phyloP scores from a whole-genome alignment of 1,140 invertebrate genomes.

The Hyphantria cunea region DNA sequence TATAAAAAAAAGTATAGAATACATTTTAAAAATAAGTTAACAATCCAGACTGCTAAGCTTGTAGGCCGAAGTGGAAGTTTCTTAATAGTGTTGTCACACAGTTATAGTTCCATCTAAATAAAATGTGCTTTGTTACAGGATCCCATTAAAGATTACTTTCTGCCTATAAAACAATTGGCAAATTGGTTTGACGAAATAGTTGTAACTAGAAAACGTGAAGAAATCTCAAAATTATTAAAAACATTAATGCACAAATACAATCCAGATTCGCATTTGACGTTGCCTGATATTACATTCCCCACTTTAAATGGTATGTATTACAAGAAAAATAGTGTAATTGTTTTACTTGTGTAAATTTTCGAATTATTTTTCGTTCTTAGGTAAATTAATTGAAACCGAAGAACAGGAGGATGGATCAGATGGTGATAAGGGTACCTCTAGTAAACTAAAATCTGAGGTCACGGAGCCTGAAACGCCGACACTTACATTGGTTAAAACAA shows the following conservation, averaged over 20 bases:
- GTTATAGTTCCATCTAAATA: neutral
- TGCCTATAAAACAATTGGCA: constrained; percentile 89
- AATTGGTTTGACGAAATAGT: constrained; percentile 91
- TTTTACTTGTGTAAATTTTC: neutral
- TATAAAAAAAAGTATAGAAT: too few relatives aligned
- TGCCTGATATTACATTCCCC: constrained; percentile 86
- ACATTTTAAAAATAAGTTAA: too few relatives aligned
- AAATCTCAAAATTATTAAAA: constrained; percentile 89
- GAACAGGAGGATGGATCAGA: constrained; percentile 67
- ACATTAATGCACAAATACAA: constrained; percentile 85
- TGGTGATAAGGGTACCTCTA: constrained; percentile 65
- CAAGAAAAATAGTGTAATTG: neutral
- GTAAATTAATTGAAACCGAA: constrained; percentile 76
- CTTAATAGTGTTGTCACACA: too few relatives aligned
- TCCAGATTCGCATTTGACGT: constrained; percentile 79
- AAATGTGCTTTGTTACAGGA: constrained; percentile 79
- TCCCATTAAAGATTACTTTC: constrained; percentile 87
- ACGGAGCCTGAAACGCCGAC: constrained; percentile 62
- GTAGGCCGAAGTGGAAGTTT: too few relatives aligned
- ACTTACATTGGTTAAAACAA: constrained; percentile 69
- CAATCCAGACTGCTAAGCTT: too few relatives aligned
- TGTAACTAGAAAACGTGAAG: constrained; percentile 90
- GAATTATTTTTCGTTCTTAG: constrained; percentile 47
- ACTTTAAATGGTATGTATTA: constrained; percentile 83
- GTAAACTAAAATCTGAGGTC: constrained; percentile 57